Conservation (phyloP, 2,888 invertebrate genomes). For the Neoitamus cyanurus region DNA sequence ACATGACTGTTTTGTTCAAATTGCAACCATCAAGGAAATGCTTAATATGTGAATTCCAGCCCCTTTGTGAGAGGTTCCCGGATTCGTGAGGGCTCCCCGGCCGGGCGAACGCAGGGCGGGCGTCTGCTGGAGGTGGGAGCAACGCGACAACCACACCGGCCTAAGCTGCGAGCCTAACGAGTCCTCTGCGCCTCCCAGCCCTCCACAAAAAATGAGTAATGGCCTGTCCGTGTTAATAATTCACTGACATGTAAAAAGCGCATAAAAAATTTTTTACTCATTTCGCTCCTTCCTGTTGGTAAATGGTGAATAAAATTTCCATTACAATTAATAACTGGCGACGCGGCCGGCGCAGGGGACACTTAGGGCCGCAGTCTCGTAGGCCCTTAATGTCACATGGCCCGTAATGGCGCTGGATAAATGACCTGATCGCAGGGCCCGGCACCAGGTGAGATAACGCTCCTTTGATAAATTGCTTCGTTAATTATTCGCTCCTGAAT, state of each 20-base stretch:
- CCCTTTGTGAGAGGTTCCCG: not conserved
- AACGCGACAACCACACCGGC: not conserved
- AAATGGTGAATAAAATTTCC: constrained; percentile 53
- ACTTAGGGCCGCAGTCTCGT: not conserved
- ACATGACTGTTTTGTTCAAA: constrained; percentile 18
- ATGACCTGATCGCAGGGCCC: constrained; percentile 29
- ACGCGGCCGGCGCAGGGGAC: not conserved
- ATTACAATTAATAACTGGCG: constrained; percentile 51
- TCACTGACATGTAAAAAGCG: constrained; percentile 53
- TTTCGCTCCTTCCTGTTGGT: constrained; percentile 48
- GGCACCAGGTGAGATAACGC: constrained; percentile 42
- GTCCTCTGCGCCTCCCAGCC: not conserved
- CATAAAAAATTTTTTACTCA: constrained; percentile 49
- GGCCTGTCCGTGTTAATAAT: constrained; percentile 53
- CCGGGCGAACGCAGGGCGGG: not conserved
- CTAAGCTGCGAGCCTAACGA: constrained; percentile 4
- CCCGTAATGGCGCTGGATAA: constrained; percentile 38
- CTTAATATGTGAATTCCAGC: constrained; percentile 5
- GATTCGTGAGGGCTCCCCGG: not conserved
- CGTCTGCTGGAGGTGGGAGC: not conserved
- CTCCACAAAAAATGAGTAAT: constrained; percentile 49
- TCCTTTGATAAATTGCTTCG: constrained; percentile 41
- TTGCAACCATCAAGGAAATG: constrained; percentile 42
- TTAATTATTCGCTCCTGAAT: constrained; percentile 46
- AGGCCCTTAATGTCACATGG: constrained; percentile 28